Evolutionary conservation across 2,797 vertebrate genomes (phyloP).

Genomic region (Halcyon badia): DNA sequence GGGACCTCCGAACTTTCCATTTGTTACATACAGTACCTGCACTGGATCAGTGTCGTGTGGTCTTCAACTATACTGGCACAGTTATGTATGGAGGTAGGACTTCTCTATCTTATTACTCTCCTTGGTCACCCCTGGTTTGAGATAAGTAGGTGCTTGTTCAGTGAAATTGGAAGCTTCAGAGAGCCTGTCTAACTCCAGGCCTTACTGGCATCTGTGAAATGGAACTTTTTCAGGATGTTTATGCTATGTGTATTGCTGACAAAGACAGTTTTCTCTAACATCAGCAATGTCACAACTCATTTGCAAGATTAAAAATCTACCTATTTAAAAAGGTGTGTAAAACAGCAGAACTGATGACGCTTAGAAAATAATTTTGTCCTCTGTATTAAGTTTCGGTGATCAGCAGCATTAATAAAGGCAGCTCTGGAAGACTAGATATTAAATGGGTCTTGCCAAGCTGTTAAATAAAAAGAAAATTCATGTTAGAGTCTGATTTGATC

Average conservation of each 20-base stretch:
- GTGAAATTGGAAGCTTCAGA: background rate
- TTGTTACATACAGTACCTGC: constrained; percentile 97
- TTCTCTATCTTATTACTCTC: background rate
- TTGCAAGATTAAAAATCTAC: constrained; percentile 20
- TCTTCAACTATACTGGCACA: constrained; percentile 98
- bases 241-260: background rate
- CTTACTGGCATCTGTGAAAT: background rate
- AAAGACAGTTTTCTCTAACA: constrained; percentile 3
- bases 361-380: background rate
- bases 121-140: background rate
- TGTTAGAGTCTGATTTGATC: background rate
- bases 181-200: background rate
- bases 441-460: background rate
- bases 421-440: background rate
- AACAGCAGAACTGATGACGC: background rate
- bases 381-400: background rate
- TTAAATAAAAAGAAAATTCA: background rate
- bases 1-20: constrained; percentile 98
- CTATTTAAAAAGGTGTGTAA: background rate
- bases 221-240: background rate
- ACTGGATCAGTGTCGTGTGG: constrained; percentile 96
- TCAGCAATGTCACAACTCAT: background rate
- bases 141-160: background rate
- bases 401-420: background rate
- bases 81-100: constrained; percentile 97